A percentile compares a stretch with the other conserved stretches of the same genome.
These are phyloP conservation scores for Micromussa lordhowensis DNA, from an alignment of 92 coral and sea anemone genomes.

Conservation along the genomic window DNA sequence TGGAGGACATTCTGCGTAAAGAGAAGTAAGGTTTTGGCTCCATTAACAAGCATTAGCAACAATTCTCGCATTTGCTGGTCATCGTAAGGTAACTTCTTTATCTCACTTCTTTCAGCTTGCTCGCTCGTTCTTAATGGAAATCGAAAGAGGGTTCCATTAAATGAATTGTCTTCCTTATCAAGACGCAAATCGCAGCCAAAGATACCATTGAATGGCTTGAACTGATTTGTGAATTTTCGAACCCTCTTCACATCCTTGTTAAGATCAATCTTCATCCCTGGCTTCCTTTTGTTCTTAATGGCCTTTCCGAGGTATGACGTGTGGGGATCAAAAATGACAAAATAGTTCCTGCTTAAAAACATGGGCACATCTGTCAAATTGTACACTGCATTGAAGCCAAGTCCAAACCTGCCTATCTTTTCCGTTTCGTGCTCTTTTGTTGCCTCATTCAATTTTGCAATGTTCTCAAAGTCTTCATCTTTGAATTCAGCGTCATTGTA, in stretches of 20 bases:
- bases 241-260: conserved; percentile 51
- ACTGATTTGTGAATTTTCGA: conserved; percentile 68
- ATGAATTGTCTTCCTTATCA: conserved; percentile 33
- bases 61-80: conserved; percentile 65
- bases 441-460: conserved; percentile 86
- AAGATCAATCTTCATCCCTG: conserved; percentile 80
- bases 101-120: conserved; percentile 76
- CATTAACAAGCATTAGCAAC: conserved; percentile 57
- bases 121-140: conserved; percentile 71
- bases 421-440: conserved; percentile 82
- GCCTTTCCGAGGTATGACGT: conserved; percentile 80
- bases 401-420: conserved; percentile 93
- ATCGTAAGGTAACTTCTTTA: conserved; percentile 73
- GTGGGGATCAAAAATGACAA: conserved; percentile 86
- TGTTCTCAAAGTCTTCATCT: conserved; percentile 90
- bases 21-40: conserved; percentile 78
- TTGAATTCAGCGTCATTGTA: conserved; percentile 87
- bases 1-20: conserved; percentile 83
- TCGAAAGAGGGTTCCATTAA: conserved; percentile 80
- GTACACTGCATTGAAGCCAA: conserved; percentile 94
- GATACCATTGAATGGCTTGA: conserved; percentile 78
- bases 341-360: conserved; percentile 72
- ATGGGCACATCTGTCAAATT: conserved; percentile 93
- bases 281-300: conserved; percentile 67
- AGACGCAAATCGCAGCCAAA: conserved; percentile 73